Base-by-base conservation (phyloP, 2,888 invertebrate species). In the Hyposoter dolosus region DNA sequence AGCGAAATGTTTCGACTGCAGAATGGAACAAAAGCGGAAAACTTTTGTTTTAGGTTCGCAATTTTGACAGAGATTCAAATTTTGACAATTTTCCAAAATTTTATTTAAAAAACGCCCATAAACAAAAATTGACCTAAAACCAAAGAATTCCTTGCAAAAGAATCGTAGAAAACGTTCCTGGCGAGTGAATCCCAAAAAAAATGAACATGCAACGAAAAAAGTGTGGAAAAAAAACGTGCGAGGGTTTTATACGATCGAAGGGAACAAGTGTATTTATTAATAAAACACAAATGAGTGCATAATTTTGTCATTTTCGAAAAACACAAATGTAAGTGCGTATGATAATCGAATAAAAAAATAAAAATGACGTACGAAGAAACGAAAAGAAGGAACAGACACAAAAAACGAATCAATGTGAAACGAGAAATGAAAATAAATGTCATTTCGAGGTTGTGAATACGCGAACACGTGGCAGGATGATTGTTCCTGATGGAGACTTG, bases 401-500 rank as follows among this genome's bases (percentile, higher is more conserved):
- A 32, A 32, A 32, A 63, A 28, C 17, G 35, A 32, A 15, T 17
- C 17, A 65, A 6, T 23, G 40, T 47, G 71, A 76, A 43, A 66
- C 35, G 47, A 77, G 32, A 53, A 45, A 19, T 45, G 50, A 71
- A 53, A 77, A 53, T 76, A 69, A 69, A 23, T 60, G 76, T 82
- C 56, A 82, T 84, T 77, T 72, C 66, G 84, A 85, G 40, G 83
- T 82, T 83, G 84, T 78, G 88, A 84, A 74, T 82, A 88, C 81
- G 60, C 84, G 87, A 79, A 86, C 86, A 68, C 84, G 82, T 74
- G 85, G 86, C 78, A 83, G 80, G 74, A 82, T 82, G 86, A 83
- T 50, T 76, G 63, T 85, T 81, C 85, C 76, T 83, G 40, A 40
- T 40, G 69, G 75, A 75, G 83, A 89, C 89, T 89, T 91, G 91